Base-by-base conservation (phyloP, 2,888 invertebrate genomes). In the Leptogaster cylindrica region DNA sequence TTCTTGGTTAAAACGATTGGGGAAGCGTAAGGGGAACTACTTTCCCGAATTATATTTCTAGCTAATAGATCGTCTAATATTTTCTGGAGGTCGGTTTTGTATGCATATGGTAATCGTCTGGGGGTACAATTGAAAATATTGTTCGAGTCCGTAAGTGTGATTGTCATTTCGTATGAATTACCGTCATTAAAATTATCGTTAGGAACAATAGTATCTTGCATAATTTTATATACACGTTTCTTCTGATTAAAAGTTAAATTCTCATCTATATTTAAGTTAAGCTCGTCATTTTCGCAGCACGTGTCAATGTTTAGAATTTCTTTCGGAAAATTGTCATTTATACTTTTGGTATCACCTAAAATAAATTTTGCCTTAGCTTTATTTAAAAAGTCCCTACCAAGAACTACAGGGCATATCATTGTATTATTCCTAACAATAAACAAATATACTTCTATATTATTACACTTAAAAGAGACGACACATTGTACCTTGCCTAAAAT, bases 1-100 rank as follows among this genome's bases (percentile, higher is more conserved):
- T 72, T 70, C 27, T 63, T 61, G 7, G 70, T 69, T 7, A 72
- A 36, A 2, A 72, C 69, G 14, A 70, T 70, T 0, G 70, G 64
- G 7, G 70, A 69, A 3, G 70, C 65, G 66, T 69, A 71, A 6
- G 70, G 68, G 1, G 71, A 71, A 46, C 69, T 12, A 52, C 66
- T 65, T 44, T 18, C 44, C 7, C 69, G 46, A 36, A 72, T 69
- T 6, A 71, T 66, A 4, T 20, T 18, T 10, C 44, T 12, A 10
- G 14, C 20, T 14, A 44, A 44, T 16, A 44, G 20, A 2, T 44
- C 44, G 7, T 44, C 18, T 14, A 12, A 14, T 5, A 12, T 44
- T 44, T 18, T 44, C 14, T 16, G 16, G 6, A 31, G 31, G 31
- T 6, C 1, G 5, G 28, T 28, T 8, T 8, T 28, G 8, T 28